These are phyloP conservation scores for Amphipyra berbera DNA, from an alignment of 2,888 invertebrate genomes.

Conservation along the genomic window DNA sequence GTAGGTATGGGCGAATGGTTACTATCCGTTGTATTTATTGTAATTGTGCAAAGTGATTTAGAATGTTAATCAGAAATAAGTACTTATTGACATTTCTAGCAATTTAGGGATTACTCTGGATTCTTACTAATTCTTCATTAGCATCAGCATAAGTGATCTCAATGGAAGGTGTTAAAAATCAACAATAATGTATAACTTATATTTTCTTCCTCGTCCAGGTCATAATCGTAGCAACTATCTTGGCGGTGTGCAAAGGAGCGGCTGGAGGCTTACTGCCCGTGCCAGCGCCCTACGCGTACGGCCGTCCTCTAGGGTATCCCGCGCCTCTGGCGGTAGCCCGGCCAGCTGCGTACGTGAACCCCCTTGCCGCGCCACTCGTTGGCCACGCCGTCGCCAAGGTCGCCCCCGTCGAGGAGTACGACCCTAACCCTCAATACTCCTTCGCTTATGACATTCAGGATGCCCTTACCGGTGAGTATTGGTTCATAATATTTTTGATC, in stretches of 20 bases:
- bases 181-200: background rate
- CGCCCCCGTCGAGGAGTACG: conserved; percentile 88
- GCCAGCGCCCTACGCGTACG: conserved; percentile 74
- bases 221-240: conserved; percentile 74
- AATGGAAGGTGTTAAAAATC: too few species aligned
- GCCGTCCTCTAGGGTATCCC: conserved; percentile 67
- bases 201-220: conserved; percentile 62
- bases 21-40: too few species aligned
- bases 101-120: too few species aligned
- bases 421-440: conserved; percentile 91
- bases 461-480: conserved; percentile 90
- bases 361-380: conserved; percentile 61
- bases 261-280: conserved; percentile 72
- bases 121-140: too few species aligned
- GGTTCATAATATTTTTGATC: too few species aligned
- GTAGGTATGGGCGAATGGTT: too few species aligned
- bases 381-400: conserved; percentile 76
- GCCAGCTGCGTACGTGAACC: conserved; percentile 57
- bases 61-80: too few species aligned
- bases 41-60: too few species aligned
- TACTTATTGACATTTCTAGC: too few species aligned
- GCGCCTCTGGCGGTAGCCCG: conserved; percentile 76
- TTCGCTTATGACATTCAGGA: conserved; percentile 93
- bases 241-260: conserved; percentile 76
- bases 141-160: too few species aligned